phyloP scores from a whole-genome alignment of 2,113 vertebrate species.

The Noturus placidus region DNA sequence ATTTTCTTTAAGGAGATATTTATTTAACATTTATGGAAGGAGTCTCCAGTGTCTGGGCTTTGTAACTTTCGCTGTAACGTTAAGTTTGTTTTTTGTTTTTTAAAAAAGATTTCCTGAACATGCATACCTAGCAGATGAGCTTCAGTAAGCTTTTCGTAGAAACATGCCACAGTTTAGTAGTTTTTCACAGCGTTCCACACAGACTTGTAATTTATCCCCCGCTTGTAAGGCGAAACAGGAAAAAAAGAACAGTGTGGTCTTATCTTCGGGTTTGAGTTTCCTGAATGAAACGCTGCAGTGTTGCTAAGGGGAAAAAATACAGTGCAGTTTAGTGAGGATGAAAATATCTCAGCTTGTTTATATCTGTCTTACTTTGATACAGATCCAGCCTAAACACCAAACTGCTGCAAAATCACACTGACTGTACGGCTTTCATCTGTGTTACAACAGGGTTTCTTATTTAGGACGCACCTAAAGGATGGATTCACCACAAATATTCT shows the following conservation, averaged over 20 bases:
- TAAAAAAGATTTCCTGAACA: neutral
- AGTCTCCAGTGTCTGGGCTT: neutral
- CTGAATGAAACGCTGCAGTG: neutral
- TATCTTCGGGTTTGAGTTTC: slow-evolving; percentile 2
- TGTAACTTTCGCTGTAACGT: neutral
- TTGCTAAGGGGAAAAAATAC: neutral
- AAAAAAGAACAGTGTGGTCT: neutral
- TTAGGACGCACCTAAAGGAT: neutral
- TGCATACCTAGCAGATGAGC: neutral
- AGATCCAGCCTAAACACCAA: neutral
- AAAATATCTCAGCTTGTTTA: slow-evolving; percentile 2
- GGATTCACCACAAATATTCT: neutral
- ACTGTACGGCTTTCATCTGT: neutral
- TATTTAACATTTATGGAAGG: neutral
- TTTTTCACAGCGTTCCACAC: neutral
- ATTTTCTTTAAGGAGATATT: neutral
- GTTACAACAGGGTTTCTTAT: neutral
- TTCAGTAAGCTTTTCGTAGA: neutral
- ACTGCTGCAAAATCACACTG: neutral
- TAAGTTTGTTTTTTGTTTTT: neutral
- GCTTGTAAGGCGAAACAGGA: neutral
- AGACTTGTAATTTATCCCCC: neutral
- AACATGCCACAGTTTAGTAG: neutral
- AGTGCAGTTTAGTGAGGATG: neutral
- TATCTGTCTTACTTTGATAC: neutral